A percentile compares a stretch with the other conserved stretches of the same genome.
Evolutionary conservation across 2,797 vertebrate species (phyloP).

Genomic region (Myripristis jacobus): DNA sequence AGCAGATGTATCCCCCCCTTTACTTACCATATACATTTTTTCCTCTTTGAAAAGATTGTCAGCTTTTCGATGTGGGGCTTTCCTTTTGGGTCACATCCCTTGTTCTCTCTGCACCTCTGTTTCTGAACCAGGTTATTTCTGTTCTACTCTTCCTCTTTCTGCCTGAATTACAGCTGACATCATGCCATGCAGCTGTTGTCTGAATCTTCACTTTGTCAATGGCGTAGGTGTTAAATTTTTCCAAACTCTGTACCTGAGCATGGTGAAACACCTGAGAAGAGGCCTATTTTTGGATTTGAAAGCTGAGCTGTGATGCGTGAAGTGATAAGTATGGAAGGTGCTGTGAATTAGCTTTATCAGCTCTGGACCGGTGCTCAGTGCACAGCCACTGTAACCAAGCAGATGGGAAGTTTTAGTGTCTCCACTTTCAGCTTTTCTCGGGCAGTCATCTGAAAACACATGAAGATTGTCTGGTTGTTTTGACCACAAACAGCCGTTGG

Average conservation of each 20-base stretch:
- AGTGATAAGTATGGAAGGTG: background rate
- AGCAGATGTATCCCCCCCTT: no score
- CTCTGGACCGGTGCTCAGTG: background rate
- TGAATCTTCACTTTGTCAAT: background rate
- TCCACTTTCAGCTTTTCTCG: background rate
- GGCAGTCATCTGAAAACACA: background rate
- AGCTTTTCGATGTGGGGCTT: conserved; percentile 15
- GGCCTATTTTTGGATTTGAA: background rate
- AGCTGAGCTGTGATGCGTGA: background rate
- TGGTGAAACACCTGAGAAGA: conserved; percentile 1
- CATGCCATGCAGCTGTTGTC: conserved; percentile 34
- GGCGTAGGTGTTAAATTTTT: background rate
- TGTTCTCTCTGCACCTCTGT: conserved; percentile 1
- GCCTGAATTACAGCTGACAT: conserved; percentile 18
- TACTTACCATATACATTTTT: no score
- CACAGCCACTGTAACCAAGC: background rate
- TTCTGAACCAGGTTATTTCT: conserved; percentile 37
- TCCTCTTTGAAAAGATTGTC: background rate
- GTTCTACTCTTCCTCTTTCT: conserved; percentile 51
- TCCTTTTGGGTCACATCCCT: conserved; percentile 32
- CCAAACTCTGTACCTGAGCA: background rate
- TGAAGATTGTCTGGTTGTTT: conserved; percentile 13
- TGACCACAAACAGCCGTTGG: conserved; percentile 16
- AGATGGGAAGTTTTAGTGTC: background rate
- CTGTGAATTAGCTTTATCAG: background rate